Percentiles rank a stretch among this genome's conserved stretches.
Evolutionary conservation across 2,888 invertebrate species (phyloP).

Genomic region (Athalia circularis): DNA sequence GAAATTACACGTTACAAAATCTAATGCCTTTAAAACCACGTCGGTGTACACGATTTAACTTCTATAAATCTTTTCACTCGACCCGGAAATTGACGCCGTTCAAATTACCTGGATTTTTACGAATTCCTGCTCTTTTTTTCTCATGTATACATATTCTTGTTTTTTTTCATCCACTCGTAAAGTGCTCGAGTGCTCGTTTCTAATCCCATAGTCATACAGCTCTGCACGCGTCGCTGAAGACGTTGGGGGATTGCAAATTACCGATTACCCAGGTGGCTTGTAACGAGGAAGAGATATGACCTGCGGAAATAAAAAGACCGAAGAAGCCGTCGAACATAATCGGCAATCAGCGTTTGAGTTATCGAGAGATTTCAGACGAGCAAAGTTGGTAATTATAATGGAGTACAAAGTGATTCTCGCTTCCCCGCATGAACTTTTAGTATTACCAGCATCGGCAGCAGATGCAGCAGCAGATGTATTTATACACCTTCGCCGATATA

Average conservation of each 20-base stretch:
- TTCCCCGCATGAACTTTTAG: slow-evolving; percentile 8
- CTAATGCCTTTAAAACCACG: slow-evolving; percentile 20
- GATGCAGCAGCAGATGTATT: not conserved
- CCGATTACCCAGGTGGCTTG: slow-evolving; percentile 21
- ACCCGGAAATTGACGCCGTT: slow-evolving; percentile 34
- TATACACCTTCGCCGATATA: too few species aligned
- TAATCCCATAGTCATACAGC: slow-evolving; percentile 5
- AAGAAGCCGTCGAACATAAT: slow-evolving; percentile 52
- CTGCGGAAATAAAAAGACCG: slow-evolving; percentile 36
- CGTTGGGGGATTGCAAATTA: slow-evolving; percentile 21
- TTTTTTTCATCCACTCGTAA: not conserved
- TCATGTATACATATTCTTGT: too few species aligned
- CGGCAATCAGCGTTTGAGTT: slow-evolving; percentile 66
- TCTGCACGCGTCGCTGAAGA: too few species aligned
- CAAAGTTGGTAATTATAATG: slow-evolving; percentile 66
- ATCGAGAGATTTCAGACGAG: slow-evolving; percentile 67
- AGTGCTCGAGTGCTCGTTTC: not conserved
- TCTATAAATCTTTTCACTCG: slow-evolving; percentile 18
- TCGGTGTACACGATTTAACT: slow-evolving; percentile 35
- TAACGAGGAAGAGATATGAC: slow-evolving; percentile 38
- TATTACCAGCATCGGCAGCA: not conserved
- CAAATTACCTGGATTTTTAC: slow-evolving; percentile 7
- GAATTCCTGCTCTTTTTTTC: not conserved
- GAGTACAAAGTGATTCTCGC: slow-evolving; percentile 68
- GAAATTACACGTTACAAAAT: slow-evolving; percentile 43